A percentile compares a stretch with the other conserved stretches of the same genome.
Evolutionary conservation across 35 echinoderm and acorn worm genomes (phyloP).

Genomic region (Chiridota heheva): DNA sequence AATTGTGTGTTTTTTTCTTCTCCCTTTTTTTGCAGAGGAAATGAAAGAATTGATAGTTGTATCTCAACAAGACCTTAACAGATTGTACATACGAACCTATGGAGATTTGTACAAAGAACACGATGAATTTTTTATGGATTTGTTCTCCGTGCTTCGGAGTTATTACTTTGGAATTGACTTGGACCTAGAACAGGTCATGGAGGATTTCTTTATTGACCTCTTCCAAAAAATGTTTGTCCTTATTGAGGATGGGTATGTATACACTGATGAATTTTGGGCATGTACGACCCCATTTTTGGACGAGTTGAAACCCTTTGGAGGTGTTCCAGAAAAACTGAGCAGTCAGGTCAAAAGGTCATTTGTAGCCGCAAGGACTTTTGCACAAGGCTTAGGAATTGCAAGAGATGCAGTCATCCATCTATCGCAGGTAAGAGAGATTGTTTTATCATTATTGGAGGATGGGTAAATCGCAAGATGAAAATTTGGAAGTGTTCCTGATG

Average conservation of each 20-base stretch:
- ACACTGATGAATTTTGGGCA: conserved; percentile 66
- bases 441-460: neutral
- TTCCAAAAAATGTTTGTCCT: conserved; percentile 85
- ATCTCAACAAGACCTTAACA: conserved; percentile 70
- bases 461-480: no score
- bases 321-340: conserved; percentile 67
- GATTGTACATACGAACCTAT: conserved; percentile 88
- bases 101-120: conserved; percentile 81
- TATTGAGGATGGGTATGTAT: conserved; percentile 64
- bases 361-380: conserved; percentile 83
- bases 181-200: conserved; percentile 73
- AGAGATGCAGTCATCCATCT: conserved; percentile 67
- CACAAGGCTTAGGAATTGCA: conserved; percentile 78
- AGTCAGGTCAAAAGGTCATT: conserved; percentile 66
- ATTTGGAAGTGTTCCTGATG: no score
- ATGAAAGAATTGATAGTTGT: conserved; percentile 82
- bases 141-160: conserved; percentile 65
- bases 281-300: conserved; percentile 68
- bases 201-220: conserved; percentile 82
- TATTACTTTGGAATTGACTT: conserved; percentile 84
- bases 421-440: conserved; percentile 89
- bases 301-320: conserved; percentile 77
- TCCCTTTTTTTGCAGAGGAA: conserved; percentile 73
- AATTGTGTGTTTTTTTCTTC: neutral
- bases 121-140: conserved; percentile 64